phyloP scores from a whole-genome alignment of 2,888 invertebrate genomes.

The Hirtodrosophila alboralis region DNA sequence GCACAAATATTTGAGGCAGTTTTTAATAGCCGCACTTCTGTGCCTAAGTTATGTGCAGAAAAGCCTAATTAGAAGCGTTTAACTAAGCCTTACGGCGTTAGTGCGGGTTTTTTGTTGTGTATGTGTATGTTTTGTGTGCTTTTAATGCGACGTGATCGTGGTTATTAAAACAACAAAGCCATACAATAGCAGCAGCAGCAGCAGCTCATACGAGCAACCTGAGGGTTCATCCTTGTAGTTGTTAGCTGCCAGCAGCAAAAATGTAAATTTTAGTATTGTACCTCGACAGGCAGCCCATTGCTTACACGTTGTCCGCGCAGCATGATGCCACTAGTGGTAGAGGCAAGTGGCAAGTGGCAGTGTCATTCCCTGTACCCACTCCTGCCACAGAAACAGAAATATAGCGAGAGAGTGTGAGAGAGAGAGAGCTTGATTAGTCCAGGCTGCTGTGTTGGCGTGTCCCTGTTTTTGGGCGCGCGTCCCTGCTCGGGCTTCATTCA shows the following conservation, averaged over 20 bases:
- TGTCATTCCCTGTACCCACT: conserved; percentile 6
- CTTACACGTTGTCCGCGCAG: conserved; percentile 60
- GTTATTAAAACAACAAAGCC: conserved; percentile 71
- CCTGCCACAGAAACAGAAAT: no score
- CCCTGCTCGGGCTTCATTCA: conserved; percentile 9
- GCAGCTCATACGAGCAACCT: conserved; percentile 35
- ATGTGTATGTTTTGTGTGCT: conserved; percentile 43
- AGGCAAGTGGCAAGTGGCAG: no score
- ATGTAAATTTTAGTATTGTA: conserved; percentile 56
- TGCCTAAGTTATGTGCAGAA: conserved; percentile 61
- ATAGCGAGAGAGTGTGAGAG: no score
- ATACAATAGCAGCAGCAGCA: no score
- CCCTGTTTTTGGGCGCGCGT: conserved; percentile 5
- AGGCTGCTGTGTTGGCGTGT: conserved; percentile 30
- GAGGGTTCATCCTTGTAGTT: conserved; percentile 24
- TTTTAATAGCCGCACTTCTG: conserved; percentile 71
- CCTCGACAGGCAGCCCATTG: conserved; percentile 47
- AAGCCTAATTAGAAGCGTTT: conserved; percentile 81
- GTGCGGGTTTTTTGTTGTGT: conserved; percentile 15
- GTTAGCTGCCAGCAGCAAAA: conserved; percentile 38
- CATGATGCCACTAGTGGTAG: conserved; percentile 55
- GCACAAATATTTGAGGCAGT: conserved; percentile 70
- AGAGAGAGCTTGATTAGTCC: conserved; percentile 63
- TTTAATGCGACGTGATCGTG: conserved; percentile 76
- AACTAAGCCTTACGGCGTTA: conserved; percentile 73